Conservation (phyloP, 2,888 invertebrate species). For the Seladonia tumulorum region DNA sequence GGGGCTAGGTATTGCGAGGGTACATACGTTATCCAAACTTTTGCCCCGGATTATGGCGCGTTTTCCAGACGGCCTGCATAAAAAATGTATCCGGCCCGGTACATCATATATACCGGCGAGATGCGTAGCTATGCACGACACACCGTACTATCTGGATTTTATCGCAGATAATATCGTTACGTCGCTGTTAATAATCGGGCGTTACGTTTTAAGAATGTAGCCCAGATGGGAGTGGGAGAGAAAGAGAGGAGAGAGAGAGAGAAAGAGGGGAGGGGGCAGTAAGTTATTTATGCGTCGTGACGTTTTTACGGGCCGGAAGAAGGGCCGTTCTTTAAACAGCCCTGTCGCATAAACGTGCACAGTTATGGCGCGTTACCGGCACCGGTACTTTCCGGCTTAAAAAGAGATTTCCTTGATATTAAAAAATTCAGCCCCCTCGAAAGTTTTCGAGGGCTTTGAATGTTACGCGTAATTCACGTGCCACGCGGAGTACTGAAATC, state of each 20-base stretch:
- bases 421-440: background rate
- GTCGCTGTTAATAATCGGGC: conserved; percentile 39
- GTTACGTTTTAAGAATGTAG: conserved; percentile 22
- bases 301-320: conserved; percentile 12
- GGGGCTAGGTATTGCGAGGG: conserved; percentile 35
- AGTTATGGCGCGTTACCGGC: conserved; percentile 9
- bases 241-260: background rate
- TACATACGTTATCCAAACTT: conserved; percentile 58
- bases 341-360: conserved; percentile 17
- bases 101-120: background rate
- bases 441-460: conserved; percentile 14
- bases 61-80: conserved; percentile 33
- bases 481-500: conserved; percentile 5
- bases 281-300: conserved; percentile 20
- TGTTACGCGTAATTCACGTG: conserved; percentile 18
- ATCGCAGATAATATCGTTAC: conserved; percentile 45
- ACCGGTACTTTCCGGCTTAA: conserved; percentile 9
- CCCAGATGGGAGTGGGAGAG: background rate
- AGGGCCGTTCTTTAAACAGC: conserved; percentile 11
- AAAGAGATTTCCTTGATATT: conserved; percentile 18
- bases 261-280: background rate
- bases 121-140: conserved; percentile 13
- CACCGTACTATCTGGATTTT: conserved; percentile 48
- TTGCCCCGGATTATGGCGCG: conserved; percentile 40
- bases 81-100: conserved; percentile 53